These are phyloP conservation scores for Oostethus manadensis DNA, from an alignment of 2,113 vertebrate species.

Conservation along the genomic window DNA sequence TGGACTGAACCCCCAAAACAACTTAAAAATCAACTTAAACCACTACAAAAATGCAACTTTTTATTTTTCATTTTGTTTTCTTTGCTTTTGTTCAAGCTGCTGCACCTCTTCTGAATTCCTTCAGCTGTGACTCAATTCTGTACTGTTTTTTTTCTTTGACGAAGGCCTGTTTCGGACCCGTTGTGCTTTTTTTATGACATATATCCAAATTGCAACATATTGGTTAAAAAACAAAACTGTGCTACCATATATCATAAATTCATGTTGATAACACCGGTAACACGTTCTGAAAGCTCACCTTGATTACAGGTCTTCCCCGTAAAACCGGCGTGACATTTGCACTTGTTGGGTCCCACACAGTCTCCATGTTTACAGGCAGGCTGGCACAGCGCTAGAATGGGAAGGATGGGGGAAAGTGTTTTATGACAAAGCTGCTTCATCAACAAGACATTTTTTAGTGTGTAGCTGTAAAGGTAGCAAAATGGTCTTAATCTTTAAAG, in stretches of 20 bases:
- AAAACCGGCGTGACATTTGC: constrained; percentile 91
- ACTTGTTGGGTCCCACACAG: constrained; percentile 92
- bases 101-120: too few relatives aligned
- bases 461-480: constrained; percentile 19
- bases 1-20: too few relatives aligned
- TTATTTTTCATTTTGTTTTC: not conserved
- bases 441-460: constrained; percentile 35
- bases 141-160: too few relatives aligned
- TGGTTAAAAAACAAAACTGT: not conserved
- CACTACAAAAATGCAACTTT: too few relatives aligned
- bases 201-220: not conserved
- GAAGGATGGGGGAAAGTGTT: constrained; percentile 48
- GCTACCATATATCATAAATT: too few relatives aligned
- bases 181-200: too few relatives aligned
- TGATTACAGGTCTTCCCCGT: constrained; percentile 96
- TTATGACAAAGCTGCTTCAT: constrained; percentile 35
- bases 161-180: too few relatives aligned
- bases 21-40: too few relatives aligned
- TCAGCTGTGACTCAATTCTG: too few relatives aligned
- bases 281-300: constrained; percentile 72
- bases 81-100: not conserved
- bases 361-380: constrained; percentile 92
- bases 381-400: constrained; percentile 84
- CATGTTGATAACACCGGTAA: not conserved
- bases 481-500: constrained; percentile 1